Percentiles rank a stretch among this genome's conserved stretches.
Conservation (phyloP, 2,888 invertebrate species). For the Pachycephus smyrnensis region DNA sequence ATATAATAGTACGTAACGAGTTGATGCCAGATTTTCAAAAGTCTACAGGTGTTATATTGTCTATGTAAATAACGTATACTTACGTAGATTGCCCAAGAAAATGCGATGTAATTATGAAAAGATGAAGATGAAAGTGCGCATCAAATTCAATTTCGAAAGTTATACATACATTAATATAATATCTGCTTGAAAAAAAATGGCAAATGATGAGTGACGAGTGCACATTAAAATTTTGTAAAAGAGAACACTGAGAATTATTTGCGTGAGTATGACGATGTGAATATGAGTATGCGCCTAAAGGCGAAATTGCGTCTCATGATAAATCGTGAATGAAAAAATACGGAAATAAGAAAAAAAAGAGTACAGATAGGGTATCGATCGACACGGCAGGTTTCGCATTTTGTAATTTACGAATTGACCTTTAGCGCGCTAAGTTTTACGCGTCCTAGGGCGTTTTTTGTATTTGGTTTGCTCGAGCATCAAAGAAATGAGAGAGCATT, state of each 20-base stretch:
- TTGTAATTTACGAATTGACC: constrained; percentile 19
- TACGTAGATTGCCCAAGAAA: background rate
- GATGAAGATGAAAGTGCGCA: background rate
- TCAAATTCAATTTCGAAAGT: background rate
- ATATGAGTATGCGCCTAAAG: background rate
- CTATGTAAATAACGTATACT: background rate
- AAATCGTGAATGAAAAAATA: background rate
- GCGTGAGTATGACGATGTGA: background rate
- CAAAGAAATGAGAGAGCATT: background rate
- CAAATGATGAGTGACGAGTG: background rate
- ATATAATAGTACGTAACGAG: background rate
- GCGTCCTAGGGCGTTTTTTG: constrained; percentile 14
- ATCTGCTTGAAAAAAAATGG: background rate
- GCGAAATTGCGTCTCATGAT: background rate
- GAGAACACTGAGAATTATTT: background rate
- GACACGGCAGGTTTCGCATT: constrained; percentile 9
- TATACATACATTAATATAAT: background rate
- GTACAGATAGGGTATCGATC: constrained; percentile 17
- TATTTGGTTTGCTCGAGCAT: constrained; percentile 18
- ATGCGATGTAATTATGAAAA: background rate
- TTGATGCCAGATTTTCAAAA: background rate
- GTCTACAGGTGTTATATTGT: background rate
- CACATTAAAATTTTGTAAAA: background rate
- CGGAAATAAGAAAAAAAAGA: background rate
- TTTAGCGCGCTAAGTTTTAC: constrained; percentile 2